Conservation (phyloP, 2,797 vertebrate species). For the Luscinia megarhynchos region DNA sequence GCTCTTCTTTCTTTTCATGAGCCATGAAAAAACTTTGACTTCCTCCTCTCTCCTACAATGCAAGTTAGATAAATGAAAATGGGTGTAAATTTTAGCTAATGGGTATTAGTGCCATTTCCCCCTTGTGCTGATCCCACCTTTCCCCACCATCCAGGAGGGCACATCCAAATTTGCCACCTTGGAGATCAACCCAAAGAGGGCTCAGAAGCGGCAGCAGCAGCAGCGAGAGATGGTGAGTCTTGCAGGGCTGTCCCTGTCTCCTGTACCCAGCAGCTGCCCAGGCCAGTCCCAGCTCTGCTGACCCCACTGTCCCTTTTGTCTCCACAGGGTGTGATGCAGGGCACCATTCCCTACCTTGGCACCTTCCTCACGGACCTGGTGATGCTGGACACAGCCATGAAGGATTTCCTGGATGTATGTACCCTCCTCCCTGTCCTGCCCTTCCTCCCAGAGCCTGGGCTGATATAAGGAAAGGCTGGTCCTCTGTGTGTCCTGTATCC, state of each 20-base stretch:
- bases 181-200: slow-evolving; percentile 93
- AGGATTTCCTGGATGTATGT: slow-evolving; percentile 92
- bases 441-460: not conserved
- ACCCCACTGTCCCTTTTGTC: not conserved
- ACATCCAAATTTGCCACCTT: slow-evolving; percentile 96
- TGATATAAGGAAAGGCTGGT: not conserved
- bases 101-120: not conserved
- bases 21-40: not conserved
- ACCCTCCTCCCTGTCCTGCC: not conserved
- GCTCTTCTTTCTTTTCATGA: not conserved
- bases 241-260: not conserved
- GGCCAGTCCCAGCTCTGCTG: not conserved
- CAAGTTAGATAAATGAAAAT: not conserved
- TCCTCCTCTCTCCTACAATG: not conserved
- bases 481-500: fast-evolving
- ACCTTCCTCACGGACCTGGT: slow-evolving; percentile 96
- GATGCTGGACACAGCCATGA: slow-evolving; percentile 98
- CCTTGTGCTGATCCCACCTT: not conserved
- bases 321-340: slow-evolving; percentile 92
- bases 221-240: slow-evolving; percentile 89
- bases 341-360: slow-evolving; percentile 94
- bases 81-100: not conserved
- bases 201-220: slow-evolving; percentile 92
- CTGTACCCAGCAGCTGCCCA: fast-evolving
- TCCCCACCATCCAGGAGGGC: slow-evolving; percentile 83